phyloP scores from a whole-genome alignment of 2,113 vertebrate genomes.

The Cygnus buccinator region DNA sequence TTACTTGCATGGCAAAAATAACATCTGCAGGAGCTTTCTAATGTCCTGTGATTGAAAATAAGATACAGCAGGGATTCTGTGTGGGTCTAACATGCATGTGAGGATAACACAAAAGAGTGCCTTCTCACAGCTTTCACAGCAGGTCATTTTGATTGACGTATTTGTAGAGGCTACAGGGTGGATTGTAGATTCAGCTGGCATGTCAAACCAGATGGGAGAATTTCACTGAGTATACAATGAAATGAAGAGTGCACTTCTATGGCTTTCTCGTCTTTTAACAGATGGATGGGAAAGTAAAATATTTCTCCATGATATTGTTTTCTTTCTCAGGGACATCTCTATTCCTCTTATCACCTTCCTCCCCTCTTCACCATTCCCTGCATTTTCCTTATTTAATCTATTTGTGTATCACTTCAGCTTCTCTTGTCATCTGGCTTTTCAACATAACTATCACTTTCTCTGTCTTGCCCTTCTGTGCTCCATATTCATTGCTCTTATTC shows the following conservation, averaged over 20 bases:
- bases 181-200: conserved; percentile 76
- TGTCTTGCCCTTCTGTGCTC: neutral
- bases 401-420: neutral
- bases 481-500: neutral
- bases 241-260: conserved; percentile 3
- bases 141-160: conserved; percentile 74
- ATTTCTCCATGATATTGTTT: neutral
- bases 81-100: conserved; percentile 47
- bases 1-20: conserved; percentile 64
- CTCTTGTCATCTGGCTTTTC: neutral
- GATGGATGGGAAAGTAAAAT: conserved; percentile 27
- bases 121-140: conserved; percentile 72
- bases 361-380: neutral
- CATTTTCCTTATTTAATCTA: neutral
- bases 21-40: conserved; percentile 70
- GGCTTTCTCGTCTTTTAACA: conserved; percentile 1
- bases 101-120: conserved; percentile 57
- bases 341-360: neutral
- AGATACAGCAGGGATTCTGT: conserved; percentile 59
- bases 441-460: neutral
- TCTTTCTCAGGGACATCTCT: neutral
- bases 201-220: conserved; percentile 72
- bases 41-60: conserved; percentile 45
- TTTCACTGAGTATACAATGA: conserved; percentile 30
- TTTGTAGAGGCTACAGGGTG: conserved; percentile 56